Evolutionary conservation across 2,888 invertebrate species (phyloP).

Genomic region (Drosophila kokeensis): DNA sequence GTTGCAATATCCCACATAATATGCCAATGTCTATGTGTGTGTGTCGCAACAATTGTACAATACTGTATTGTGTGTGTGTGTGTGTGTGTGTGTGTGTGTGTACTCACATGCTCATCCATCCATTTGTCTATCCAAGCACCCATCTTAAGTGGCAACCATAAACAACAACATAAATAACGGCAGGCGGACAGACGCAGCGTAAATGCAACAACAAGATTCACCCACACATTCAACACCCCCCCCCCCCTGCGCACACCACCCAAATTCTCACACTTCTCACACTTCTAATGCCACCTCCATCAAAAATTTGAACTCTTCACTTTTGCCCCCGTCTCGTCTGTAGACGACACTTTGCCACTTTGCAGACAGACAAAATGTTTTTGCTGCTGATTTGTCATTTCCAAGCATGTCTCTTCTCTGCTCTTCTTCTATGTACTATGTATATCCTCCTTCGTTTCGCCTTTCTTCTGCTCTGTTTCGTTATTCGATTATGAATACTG

Average conservation of each 20-base stretch:
- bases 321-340: constrained; percentile 27
- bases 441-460: constrained; percentile 3
- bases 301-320: constrained; percentile 17
- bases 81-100: constrained; percentile 14
- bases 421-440: background rate
- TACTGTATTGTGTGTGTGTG: constrained; percentile 7
- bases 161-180: constrained; percentile 49
- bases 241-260: background rate
- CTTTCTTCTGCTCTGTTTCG: constrained; percentile 23
- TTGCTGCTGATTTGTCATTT: constrained; percentile 69
- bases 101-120: constrained; percentile 13
- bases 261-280: background rate
- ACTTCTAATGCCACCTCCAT: background rate
- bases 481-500: constrained; percentile 64
- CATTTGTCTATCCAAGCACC: constrained; percentile 29
- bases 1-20: constrained; percentile 18
- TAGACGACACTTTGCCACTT: constrained; percentile 29
- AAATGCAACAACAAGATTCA: constrained; percentile 19
- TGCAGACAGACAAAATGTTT: constrained; percentile 51
- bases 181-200: constrained; percentile 18
- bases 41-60: constrained; percentile 43
- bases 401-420: constrained; percentile 31
- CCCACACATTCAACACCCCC: background rate
- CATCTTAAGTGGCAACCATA: constrained; percentile 45
- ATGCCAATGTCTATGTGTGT: background rate